Percentiles rank a stretch among this genome's conserved stretches.
phyloP scores from a whole-genome alignment of 2,797 vertebrate genomes.

The Geotrypetes seraphini region DNA sequence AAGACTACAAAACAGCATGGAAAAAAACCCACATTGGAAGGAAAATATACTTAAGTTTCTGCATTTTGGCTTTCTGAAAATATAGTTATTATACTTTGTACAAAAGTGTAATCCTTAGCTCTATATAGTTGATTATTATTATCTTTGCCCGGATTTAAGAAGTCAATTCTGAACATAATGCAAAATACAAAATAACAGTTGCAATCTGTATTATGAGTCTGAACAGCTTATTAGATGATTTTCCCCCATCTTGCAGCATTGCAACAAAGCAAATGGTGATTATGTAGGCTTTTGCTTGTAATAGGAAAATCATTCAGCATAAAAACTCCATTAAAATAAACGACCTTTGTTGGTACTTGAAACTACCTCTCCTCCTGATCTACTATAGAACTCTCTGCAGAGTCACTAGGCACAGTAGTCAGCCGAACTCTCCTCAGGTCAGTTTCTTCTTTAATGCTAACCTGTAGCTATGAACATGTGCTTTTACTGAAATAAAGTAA shows the following conservation, averaged over 20 bases:
- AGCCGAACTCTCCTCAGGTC: slow-evolving; percentile 13
- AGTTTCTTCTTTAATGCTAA: slow-evolving; percentile 25
- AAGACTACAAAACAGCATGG: not conserved
- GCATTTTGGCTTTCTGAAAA: not conserved
- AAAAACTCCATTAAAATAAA: slow-evolving; percentile 25
- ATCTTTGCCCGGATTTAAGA: slow-evolving; percentile 1
- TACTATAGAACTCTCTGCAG: too few species aligned
- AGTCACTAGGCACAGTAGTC: slow-evolving; percentile 9
- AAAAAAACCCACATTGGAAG: not conserved
- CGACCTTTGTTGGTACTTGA: slow-evolving; percentile 9
- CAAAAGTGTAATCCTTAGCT: not conserved
- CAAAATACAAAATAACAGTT: not conserved
- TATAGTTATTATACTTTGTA: fast-evolving
- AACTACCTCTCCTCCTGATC: not conserved
- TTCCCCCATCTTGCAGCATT: slow-evolving; percentile 2
- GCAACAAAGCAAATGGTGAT: not conserved
- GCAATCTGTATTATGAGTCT: not conserved
- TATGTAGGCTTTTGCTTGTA: slow-evolving; percentile 6
- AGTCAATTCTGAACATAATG: not conserved
- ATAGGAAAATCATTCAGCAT: slow-evolving; percentile 11
- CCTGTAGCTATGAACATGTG: slow-evolving; percentile 15
- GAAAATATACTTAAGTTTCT: not conserved
- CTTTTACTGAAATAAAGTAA: slow-evolving; percentile 30
- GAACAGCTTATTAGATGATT: slow-evolving; percentile 1
- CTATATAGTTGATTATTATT: not conserved